These are phyloP conservation scores for Halichoerus grypus DNA, from an alignment of 2,113 vertebrate species.

Conservation along the genomic window DNA sequence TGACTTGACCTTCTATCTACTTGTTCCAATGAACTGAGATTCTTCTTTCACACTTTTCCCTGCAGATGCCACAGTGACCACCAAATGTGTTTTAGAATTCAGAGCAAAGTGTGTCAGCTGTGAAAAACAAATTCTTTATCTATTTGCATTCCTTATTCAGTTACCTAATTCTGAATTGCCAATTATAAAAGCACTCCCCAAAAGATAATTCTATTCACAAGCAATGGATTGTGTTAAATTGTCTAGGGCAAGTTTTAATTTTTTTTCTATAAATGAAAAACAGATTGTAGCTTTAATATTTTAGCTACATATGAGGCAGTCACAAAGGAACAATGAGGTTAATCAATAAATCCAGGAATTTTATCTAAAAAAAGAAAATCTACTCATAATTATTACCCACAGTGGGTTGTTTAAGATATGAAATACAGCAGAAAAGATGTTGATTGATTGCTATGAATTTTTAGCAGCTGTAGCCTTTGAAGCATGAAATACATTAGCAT, in stretches of 20 bases:
- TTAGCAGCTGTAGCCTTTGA: constrained; percentile 83
- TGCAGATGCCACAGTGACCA: not conserved
- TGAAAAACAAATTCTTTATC: constrained; percentile 60
- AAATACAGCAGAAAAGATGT: constrained; percentile 73
- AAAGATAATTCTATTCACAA: constrained; percentile 78
- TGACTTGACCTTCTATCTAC: not conserved
- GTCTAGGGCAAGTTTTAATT: constrained; percentile 23
- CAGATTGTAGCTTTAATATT: constrained; percentile 73
- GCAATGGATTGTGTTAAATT: constrained; percentile 76
- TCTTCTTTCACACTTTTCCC: not conserved
- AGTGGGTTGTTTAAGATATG: constrained; percentile 60
- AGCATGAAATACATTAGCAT: constrained; percentile 84
- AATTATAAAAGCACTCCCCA: constrained; percentile 41
- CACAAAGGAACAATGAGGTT: constrained; percentile 74
- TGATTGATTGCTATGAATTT: constrained; percentile 83
- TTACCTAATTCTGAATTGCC: constrained; percentile 74
- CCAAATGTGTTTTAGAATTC: not conserved
- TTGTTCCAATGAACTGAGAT: not conserved
- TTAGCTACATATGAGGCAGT: constrained; percentile 66
- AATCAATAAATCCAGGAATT: constrained; percentile 76
- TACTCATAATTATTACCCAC: constrained; percentile 76
- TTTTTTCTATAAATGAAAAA: constrained; percentile 54
- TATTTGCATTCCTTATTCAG: constrained; percentile 65
- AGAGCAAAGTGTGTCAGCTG: constrained; percentile 55
- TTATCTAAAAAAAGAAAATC: constrained; percentile 64